Evolutionary conservation across 1,140 invertebrate species (phyloP).

Genomic region (Pogonomyrmex barbatus): DNA sequence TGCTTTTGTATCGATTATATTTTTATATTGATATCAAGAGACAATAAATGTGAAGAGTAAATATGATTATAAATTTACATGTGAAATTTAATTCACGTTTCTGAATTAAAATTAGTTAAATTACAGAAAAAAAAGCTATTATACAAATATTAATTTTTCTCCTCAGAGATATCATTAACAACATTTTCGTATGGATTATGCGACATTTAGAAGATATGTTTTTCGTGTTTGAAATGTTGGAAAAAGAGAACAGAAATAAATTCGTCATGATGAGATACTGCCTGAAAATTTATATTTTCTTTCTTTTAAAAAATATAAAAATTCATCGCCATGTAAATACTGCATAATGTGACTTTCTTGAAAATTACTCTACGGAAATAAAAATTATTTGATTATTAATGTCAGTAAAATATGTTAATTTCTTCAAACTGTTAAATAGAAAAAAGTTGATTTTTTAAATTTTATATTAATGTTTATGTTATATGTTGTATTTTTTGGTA

Average conservation of each 20-base stretch:
- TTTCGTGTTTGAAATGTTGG: not conserved
- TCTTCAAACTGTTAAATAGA: not conserved
- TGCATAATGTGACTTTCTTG: not conserved
- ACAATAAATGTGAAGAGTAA: not conserved
- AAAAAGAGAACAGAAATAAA: slow-evolving; percentile 22
- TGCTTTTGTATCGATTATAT: not conserved
- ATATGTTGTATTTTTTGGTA: not conserved
- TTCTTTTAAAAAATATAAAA: slow-evolving; percentile 1
- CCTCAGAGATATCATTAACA: not conserved
- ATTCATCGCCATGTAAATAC: not conserved
- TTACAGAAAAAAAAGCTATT: not conserved
- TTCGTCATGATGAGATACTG: not conserved
- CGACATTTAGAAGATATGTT: not conserved
- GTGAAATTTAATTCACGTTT: not conserved
- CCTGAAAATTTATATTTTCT: not conserved
- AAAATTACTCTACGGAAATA: not conserved
- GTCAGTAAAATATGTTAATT: not conserved
- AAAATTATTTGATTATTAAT: not conserved
- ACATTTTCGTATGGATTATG: not conserved
- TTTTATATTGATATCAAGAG: not conserved
- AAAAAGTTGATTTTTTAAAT: slow-evolving; percentile 5
- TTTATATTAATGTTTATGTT: not conserved
- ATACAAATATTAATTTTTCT: not conserved
- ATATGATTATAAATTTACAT: not conserved
- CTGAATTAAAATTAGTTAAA: not conserved